A percentile compares a stretch with the other conserved stretches of the same genome.
Evolutionary conservation across 92 coral and sea anemone species (phyloP).

Genomic region (Muricea muricata): DNA sequence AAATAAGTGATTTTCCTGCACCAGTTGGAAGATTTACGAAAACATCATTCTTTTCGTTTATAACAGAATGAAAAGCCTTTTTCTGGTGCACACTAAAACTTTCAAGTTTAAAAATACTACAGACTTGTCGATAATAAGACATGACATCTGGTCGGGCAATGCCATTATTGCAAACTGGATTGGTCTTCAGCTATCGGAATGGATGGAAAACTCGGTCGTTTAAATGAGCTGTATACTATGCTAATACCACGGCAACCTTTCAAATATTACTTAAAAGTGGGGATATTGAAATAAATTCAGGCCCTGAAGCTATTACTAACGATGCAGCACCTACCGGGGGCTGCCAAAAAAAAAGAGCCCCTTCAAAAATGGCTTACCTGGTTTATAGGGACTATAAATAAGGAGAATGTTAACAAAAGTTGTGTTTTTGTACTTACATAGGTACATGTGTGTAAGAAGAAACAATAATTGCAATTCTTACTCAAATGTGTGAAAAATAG

Average conservation of each 20-base stretch:
- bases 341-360: no score
- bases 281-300: constrained; percentile 31
- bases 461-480: no score
- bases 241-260: constrained; percentile 26
- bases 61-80: background rate
- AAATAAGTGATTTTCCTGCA: constrained; percentile 20
- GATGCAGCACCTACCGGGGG: constrained; percentile 10
- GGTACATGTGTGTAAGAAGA: no score
- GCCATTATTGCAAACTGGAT: background rate
- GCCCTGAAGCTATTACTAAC: background rate
- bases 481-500: no score
- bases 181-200: background rate
- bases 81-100: background rate
- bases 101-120: background rate
- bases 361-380: no score
- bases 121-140: background rate
- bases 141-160: constrained; percentile 1
- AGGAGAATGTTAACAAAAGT: no score
- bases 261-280: constrained; percentile 21
- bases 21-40: constrained; percentile 9
- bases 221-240: constrained; percentile 23
- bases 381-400: no score
- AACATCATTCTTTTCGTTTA: background rate
- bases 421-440: no score
- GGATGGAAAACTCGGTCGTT: background rate